Evolutionary conservation across 2,113 vertebrate genomes (phyloP), one percentile per base, ranked within the genome.

Genomic region (Esox niger): DNA sequence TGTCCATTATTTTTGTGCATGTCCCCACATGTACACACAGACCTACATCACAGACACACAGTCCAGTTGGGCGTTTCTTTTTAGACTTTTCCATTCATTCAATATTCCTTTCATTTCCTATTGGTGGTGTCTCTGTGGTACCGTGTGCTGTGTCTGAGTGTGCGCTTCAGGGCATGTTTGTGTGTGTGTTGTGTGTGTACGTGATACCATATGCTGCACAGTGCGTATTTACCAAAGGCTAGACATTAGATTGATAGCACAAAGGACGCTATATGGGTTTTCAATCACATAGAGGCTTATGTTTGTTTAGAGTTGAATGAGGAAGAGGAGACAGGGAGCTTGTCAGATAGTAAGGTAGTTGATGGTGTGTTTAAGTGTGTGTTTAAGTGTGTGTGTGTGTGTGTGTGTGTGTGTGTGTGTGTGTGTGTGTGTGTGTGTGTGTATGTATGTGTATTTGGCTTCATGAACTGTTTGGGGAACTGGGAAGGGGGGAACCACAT

Each of bases 291-390:
- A 79, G 76, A 75, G 66, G 59, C 58, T 0, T 30, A 13, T 85
- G 84, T 89, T 89, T 88, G 75, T 65, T 73, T 61, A 80, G 32
- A 27, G 27, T 64, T 78, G 71, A 69, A 71, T 69, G 72, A 74
- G 74, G 70, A 81, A 79, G 77, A 83, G 67, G 27, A 66, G 66
- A 64, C 6, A 10, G 56, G 21, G 38, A 62, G 66, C 64, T 60
- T 72, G 67, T 69, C 69, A 68, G 59, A 52, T 68, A 31, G 13
- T n/a, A n/a, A n/a, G n/a, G n/a, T n/a, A n/a, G n/a, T n/a, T n/a
- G n/a, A n/a, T n/a, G n/a, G n/a, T n/a, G n/a, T n/a, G n/a, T n/a
- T n/a, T n/a, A n/a, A n/a, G n/a, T n/a, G n/a, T n/a, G n/a, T n/a
- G n/a, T n/a, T n/a, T n/a, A n/a, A n/a, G n/a, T n/a, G 17, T 35